Percentiles rank a stretch among this genome's conserved stretches.
These are phyloP conservation scores for Oncorhynchus mykiss DNA, from an alignment of 2,113 vertebrate species.

Conservation along the genomic window DNA sequence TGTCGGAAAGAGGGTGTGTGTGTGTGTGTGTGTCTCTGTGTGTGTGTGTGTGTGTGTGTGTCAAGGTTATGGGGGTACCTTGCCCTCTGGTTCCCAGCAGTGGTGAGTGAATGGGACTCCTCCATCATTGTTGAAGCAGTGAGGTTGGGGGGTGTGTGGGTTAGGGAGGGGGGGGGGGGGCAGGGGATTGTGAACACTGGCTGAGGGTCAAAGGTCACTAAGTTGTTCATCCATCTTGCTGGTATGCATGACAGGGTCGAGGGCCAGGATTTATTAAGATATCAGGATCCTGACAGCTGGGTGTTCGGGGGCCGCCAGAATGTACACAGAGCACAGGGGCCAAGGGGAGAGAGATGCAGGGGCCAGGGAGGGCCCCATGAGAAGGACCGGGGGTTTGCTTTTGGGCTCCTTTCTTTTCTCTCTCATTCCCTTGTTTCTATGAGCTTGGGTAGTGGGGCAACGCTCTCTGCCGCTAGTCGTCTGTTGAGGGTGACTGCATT, in stretches of 20 bases:
- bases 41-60: conserved; percentile 47
- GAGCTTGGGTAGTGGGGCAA: conserved; percentile 22
- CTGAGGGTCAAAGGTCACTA: conserved; percentile 84
- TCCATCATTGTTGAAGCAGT: conserved; percentile 77
- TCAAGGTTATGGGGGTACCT: conserved; percentile 52
- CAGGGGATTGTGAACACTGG: conserved; percentile 66
- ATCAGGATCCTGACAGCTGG: conserved; percentile 85
- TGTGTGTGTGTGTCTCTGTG: conserved; percentile 22
- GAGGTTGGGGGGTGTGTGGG: conserved; percentile 43
- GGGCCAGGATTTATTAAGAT: conserved; percentile 93
- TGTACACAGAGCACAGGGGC: conserved; percentile 62
- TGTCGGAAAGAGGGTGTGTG: not conserved
- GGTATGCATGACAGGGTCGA: conserved; percentile 77
- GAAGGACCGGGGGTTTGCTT: conserved; percentile 50
- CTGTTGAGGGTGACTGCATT: conserved; percentile 46
- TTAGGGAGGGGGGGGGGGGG: conserved; percentile 43
- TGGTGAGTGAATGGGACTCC: conserved; percentile 78
- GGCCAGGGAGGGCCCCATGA: conserved; percentile 39
- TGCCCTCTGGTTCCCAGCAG: conserved; percentile 64
- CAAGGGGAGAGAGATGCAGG: conserved; percentile 63
- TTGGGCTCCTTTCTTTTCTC: conserved; percentile 63
- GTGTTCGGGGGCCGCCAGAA: conserved; percentile 25
- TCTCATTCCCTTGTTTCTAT: conserved; percentile 7
- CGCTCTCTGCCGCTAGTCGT: conserved; percentile 66
- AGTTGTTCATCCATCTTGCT: conserved; percentile 92